phyloP scores from a whole-genome alignment of 2,113 vertebrate species.

The Onychorhynchus coronatus region DNA sequence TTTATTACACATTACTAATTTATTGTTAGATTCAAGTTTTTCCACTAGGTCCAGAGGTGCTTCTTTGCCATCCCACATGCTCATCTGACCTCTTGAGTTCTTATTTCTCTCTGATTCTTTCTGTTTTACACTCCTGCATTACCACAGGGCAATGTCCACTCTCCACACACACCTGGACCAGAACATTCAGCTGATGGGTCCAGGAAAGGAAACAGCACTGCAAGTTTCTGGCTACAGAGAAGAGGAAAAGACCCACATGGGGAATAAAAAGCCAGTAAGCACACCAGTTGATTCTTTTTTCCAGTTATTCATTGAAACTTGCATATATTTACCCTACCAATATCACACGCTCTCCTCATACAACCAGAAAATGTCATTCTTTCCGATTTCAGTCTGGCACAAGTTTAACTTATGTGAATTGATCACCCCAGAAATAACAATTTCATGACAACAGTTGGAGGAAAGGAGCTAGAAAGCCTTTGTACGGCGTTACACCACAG shows the following conservation, averaged over 20 bases:
- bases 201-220: background rate
- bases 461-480: background rate
- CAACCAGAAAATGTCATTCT: background rate
- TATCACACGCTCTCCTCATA: background rate
- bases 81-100: background rate
- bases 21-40: background rate
- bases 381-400: background rate
- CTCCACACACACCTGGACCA: background rate
- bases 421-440: background rate
- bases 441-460: background rate
- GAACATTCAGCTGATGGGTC: background rate
- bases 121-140: background rate
- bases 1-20: background rate
- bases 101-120: background rate
- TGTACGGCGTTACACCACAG: background rate
- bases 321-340: background rate
- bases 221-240: background rate
- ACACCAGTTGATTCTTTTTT: background rate
- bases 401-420: background rate
- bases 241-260: background rate
- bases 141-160: background rate
- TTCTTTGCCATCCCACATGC: background rate
- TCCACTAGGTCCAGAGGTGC: too few species aligned
- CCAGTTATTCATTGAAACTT: background rate
- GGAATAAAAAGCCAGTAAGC: background rate